These are phyloP conservation scores for Acestrorhynchus altus DNA, from an alignment of 2,797 vertebrate genomes.

Conservation along the genomic window DNA sequence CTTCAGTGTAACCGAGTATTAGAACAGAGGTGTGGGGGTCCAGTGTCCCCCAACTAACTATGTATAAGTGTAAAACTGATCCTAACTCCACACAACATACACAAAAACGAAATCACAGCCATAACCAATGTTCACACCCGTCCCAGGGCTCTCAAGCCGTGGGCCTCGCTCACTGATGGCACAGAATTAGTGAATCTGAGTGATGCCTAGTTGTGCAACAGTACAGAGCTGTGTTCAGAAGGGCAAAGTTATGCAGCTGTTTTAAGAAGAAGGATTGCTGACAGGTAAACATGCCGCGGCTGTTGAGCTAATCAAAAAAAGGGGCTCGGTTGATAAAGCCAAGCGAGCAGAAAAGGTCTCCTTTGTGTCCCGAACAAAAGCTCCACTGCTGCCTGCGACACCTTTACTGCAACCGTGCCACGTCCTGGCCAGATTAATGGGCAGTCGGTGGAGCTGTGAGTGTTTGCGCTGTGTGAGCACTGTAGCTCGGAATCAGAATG, in stretches of 20 bases:
- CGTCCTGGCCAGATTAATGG: slow-evolving; percentile 45
- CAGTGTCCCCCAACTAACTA: no score
- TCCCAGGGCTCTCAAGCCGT: slow-evolving; percentile 10
- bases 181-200: slow-evolving; percentile 31
- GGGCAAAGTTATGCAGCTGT: slow-evolving; percentile 45
- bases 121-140: neutral
- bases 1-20: no score
- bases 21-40: no score
- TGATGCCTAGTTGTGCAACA: slow-evolving; percentile 54
- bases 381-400: slow-evolving; percentile 48
- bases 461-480: slow-evolving; percentile 26
- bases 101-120: neutral
- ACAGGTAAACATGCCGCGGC: slow-evolving; percentile 56
- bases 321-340: slow-evolving; percentile 49
- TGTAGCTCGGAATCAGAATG: slow-evolving; percentile 12
- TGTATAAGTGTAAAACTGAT: no score
- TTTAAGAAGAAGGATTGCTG: slow-evolving; percentile 54
- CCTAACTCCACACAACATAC: no score
- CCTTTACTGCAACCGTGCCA: slow-evolving; percentile 44
- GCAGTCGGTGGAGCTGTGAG: neutral
- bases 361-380: slow-evolving; percentile 61
- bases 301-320: slow-evolving; percentile 46
- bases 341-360: slow-evolving; percentile 47
- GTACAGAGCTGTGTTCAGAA: slow-evolving; percentile 44
- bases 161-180: slow-evolving; percentile 6